Percentiles rank a stretch among this genome's conserved stretches.
phyloP scores from a whole-genome alignment of 2,113 vertebrate genomes.

The Oryzias javanicus region DNA sequence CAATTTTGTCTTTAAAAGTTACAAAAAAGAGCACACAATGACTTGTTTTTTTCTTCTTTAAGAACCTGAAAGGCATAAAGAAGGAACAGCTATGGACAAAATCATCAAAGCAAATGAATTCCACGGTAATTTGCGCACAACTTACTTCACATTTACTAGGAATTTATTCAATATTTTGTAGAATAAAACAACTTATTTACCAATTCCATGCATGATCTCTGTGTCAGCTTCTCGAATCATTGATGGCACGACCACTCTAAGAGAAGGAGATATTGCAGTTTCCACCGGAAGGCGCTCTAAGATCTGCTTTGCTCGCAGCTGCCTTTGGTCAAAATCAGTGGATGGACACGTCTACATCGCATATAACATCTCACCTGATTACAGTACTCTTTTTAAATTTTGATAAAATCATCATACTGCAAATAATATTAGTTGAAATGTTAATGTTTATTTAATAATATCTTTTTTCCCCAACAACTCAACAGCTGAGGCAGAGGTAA shows the following conservation, averaged over 20 bases:
- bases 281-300: slow-evolving; percentile 60
- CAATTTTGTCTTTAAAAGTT: neutral
- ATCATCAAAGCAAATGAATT: slow-evolving; percentile 75
- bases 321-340: slow-evolving; percentile 74
- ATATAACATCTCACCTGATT: slow-evolving; percentile 62
- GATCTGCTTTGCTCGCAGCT: slow-evolving; percentile 72
- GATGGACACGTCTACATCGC: slow-evolving; percentile 73
- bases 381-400: slow-evolving; percentile 52
- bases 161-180: neutral
- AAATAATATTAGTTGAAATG: neutral
- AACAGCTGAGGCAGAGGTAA: slow-evolving; percentile 66
- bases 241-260: slow-evolving; percentile 61
- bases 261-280: slow-evolving; percentile 73
- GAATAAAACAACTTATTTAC: neutral
- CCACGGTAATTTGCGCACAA: slow-evolving; percentile 48
- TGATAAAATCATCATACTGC: neutral
- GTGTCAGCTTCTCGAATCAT: slow-evolving; percentile 44
- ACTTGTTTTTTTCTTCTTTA: slow-evolving; percentile 23
- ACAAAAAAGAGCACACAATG: neutral
- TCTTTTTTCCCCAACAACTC: slow-evolving; percentile 2
- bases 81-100: slow-evolving; percentile 71
- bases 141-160: neutral
- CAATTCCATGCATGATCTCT: neutral
- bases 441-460: neutral
- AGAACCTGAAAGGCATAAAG: slow-evolving; percentile 40